Conservation (phyloP, 2,797 vertebrate genomes). For the Tinamus major region DNA sequence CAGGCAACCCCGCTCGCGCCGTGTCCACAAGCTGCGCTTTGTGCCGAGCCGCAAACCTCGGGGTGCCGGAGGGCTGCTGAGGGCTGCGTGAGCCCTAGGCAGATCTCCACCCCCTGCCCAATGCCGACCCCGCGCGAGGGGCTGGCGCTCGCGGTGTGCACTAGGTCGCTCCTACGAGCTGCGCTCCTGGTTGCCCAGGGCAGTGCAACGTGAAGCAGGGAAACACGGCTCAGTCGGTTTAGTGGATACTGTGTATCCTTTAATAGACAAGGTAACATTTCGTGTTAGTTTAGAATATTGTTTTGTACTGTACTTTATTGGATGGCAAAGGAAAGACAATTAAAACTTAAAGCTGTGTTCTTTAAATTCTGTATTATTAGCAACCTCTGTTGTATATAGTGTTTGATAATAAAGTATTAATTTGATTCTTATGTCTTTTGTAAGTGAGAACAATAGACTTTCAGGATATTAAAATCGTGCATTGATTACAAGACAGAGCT, state of each 20-base stretch:
- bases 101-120: slow-evolving; percentile 30
- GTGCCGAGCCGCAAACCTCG: slow-evolving; percentile 47
- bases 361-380: slow-evolving; percentile 99
- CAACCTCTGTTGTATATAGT: slow-evolving; percentile 99
- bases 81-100: slow-evolving; percentile 36
- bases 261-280: slow-evolving; percentile 95
- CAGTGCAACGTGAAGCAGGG: slow-evolving; percentile 90
- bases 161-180: slow-evolving; percentile 25
- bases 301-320: slow-evolving; percentile 98
- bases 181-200: slow-evolving; percentile 82
- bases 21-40: slow-evolving; percentile 14
- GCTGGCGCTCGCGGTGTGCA: neutral
- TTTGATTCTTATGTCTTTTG: slow-evolving; percentile 99
- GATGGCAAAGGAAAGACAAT: slow-evolving; percentile 89
- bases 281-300: slow-evolving; percentile 94
- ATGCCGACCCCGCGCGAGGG: slow-evolving; percentile 16
- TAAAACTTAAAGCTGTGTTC: slow-evolving; percentile 86
- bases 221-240: slow-evolving; percentile 93
- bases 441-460: slow-evolving; percentile 92
- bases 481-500: slow-evolving; percentile 82
- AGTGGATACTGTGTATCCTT: slow-evolving; percentile 99
- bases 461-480: slow-evolving; percentile 88
- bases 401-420: slow-evolving; percentile 99
- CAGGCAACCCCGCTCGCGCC: slow-evolving; percentile 68
- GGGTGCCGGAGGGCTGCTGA: neutral